Base-by-base conservation (phyloP, 2,888 invertebrate species). In the Drosophila mimica region DNA sequence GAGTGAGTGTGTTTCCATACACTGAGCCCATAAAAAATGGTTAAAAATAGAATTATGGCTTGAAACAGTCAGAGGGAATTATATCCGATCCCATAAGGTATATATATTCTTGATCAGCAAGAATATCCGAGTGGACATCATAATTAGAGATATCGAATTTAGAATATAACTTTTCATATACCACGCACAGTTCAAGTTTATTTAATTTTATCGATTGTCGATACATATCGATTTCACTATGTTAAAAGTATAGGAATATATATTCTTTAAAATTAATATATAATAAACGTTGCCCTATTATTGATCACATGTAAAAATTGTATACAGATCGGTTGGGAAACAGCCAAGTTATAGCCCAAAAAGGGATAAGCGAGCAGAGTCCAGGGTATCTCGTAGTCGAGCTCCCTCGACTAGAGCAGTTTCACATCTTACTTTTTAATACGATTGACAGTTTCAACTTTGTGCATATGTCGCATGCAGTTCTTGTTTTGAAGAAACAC, bases 371-470 rank as follows among this genome's bases (percentile, higher is more conserved):
- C 20, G 20, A 13, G 7, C 20, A 13, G 20, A 7, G 20, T 13
- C 20, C 20, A 20, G 20, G 20, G 46, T 15, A 46, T 7, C 46
- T 46, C 20, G 7, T 1, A 46, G 46, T 46, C 46, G 46, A 46
- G 20, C 20, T 43, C 43, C 13, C 13, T 3, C 3, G 20, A 43
- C 20, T 43, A 5, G 43, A 3, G 3, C 11, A 20, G 20, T 4
- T 20, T 15, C 15, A 46, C 20, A 46, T 46, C 20, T 20, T 11
- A 5, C 28, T 36, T 17, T 79, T 82, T 84, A 82, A 83, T 83
- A 70, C 81, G 90, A 85, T 90, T 91, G 82, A 83, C 91, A 78
- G 83, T 76, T 82, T 82, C 66, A 85, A 83, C 82, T 89, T 74
- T 79, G 69, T 72, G 81, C 61, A 69, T 74, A 53, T 76, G 87